Evolutionary conservation across 2,797 vertebrate genomes (phyloP).

Genomic region (Ataeniobius toweri): DNA sequence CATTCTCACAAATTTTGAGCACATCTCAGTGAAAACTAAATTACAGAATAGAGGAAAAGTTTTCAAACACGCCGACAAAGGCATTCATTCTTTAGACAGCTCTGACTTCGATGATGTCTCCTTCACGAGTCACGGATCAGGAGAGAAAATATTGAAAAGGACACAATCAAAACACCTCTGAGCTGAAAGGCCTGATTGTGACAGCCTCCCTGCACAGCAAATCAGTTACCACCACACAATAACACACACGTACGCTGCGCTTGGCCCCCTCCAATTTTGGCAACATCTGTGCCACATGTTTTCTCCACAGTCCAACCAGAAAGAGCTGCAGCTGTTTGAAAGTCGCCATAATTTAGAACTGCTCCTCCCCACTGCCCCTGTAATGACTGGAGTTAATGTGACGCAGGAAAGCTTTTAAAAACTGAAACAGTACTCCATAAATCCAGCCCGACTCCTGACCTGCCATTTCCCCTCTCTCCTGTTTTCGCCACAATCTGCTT

Average conservation of each 20-base stretch:
- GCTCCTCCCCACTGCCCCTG: constrained; percentile 54
- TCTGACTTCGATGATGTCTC: constrained; percentile 22
- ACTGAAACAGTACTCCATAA: constrained; percentile 72
- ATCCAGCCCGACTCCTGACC: constrained; percentile 67
- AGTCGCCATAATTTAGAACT: constrained; percentile 77
- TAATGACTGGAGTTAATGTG: constrained; percentile 79
- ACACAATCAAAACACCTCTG: constrained; percentile 7
- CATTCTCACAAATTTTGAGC: background rate
- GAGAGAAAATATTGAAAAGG: constrained; percentile 24
- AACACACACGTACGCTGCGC: constrained; percentile 1
- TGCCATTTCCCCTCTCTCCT: constrained; percentile 46
- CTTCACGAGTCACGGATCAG: constrained; percentile 35
- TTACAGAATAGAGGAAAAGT: background rate
- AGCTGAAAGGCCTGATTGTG: constrained; percentile 28
- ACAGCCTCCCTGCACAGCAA: constrained; percentile 25
- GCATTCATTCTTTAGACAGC: constrained; percentile 3
- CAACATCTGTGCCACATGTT: constrained; percentile 26
- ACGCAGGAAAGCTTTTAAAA: constrained; percentile 78
- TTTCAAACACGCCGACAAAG: constrained; percentile 1
- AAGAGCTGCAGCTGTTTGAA: constrained; percentile 62
- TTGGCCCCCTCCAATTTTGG: constrained; percentile 15
- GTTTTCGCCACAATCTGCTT: constrained; percentile 26
- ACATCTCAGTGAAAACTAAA: constrained; percentile 7
- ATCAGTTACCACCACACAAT: constrained; percentile 31
- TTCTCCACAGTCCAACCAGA: constrained; percentile 70